Conservation (phyloP, 92 coral and sea anemone species). For the Muricea muricata region DNA sequence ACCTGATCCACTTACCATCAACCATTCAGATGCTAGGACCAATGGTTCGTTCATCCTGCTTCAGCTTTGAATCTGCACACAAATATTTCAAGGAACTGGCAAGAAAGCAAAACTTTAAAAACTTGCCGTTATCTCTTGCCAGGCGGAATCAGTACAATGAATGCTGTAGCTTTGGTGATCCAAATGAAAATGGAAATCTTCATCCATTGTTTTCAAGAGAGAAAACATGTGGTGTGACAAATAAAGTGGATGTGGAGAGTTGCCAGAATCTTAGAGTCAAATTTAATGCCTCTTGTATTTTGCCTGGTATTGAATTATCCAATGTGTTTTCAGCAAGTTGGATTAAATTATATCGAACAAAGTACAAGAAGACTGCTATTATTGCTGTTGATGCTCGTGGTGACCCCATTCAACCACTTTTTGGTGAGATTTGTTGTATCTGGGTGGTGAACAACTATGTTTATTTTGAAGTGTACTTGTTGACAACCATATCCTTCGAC, state of each 20-base stretch:
- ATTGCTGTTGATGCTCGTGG: constrained; percentile 33
- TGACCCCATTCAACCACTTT: constrained; percentile 21
- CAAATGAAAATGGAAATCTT: constrained; percentile 15
- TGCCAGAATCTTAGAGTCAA: not conserved
- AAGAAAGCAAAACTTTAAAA: constrained; percentile 42
- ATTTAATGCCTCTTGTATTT: constrained; percentile 28
- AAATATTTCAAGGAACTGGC: constrained; percentile 24
- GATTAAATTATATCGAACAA: constrained; percentile 25
- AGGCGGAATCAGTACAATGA: constrained; percentile 26
- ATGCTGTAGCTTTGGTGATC: constrained; percentile 50
- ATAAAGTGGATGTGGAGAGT: constrained; percentile 6
- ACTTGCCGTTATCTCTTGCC: constrained; percentile 34
- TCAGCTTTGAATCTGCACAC: constrained; percentile 22
- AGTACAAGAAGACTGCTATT: constrained; percentile 15
- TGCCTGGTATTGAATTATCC: constrained; percentile 36
- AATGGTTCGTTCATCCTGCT: constrained; percentile 30
- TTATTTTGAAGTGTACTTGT: constrained; percentile 8
- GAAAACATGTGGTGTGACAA: not conserved
- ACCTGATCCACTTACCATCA: constrained; percentile 22
- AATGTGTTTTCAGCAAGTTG: constrained; percentile 28
- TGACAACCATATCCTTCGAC: constrained; percentile 4
- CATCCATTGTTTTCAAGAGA: constrained; percentile 42
- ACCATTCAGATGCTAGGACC: not conserved
- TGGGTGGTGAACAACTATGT: constrained; percentile 21
- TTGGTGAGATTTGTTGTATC: constrained; percentile 15